Base-by-base conservation (phyloP, 2,113 vertebrate genomes). In the Chaenogobius annularis region DNA sequence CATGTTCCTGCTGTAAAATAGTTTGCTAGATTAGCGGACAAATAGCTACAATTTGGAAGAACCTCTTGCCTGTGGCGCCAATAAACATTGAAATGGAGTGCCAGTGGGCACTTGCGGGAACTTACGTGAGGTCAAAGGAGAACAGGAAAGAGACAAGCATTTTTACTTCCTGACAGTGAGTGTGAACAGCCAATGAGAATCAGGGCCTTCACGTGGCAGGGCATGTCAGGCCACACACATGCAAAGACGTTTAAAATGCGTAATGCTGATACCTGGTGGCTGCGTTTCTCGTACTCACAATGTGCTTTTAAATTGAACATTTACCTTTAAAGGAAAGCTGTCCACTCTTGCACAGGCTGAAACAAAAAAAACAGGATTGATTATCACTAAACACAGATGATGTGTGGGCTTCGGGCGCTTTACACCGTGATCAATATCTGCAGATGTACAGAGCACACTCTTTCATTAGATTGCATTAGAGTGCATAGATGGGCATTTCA, bases 401-500 rank as follows among this genome's bases (percentile, higher is more conserved):
- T 43, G 17, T 63, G 61, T 19, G 7, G 35, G 35, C 35, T 12
- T 31, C 35, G 10, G 17, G 31, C 35, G 0, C 35, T 40, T 9
- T 35, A n/a, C 9, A 19, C 35, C 8, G 7, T 63, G 61, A 63
- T 63, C 61, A 19, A 63, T 63, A 40, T 10, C 13, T 40, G 31
- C 35, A 63, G 31, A 63, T 63, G 61, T 40, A 40, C 61, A 31
- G 9, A 26, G 14, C 14, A 8, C 7, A 31, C 14, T 17, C 59
- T 62, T 35, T 62, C 26, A 62, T 62, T 62, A 62, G 35, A 1
- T 15, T n/a, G 35, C 61, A 35, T 40, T 63, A 63, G 61, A 43
- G 31, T 35, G 35, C 19, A 63, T 11, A 20, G 35, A 63, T 43
- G 17, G 19, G 15, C 8, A 43, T 43, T 63, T 63, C 35, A 43